These are phyloP conservation scores for Macrotus californicus DNA, from an alignment of 2,113 vertebrate species.

Conservation along the genomic window DNA sequence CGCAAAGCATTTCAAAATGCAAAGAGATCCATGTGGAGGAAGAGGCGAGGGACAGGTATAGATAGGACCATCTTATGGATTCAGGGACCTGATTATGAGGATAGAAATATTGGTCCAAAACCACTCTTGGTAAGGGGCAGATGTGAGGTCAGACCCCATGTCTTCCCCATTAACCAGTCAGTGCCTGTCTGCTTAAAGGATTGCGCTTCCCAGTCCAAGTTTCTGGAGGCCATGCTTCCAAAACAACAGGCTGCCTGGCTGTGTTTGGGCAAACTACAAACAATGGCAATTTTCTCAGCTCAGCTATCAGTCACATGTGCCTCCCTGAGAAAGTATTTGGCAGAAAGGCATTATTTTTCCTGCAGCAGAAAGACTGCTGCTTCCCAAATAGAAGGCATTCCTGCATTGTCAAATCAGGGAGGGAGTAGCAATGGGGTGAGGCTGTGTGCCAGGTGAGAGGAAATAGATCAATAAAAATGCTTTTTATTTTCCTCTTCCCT, in stretches of 20 bases:
- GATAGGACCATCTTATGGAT: not conserved
- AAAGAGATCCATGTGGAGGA: not conserved
- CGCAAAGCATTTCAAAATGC: not conserved
- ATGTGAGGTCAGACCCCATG: not conserved
- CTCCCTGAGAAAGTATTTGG: not conserved
- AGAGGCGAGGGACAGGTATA: not conserved
- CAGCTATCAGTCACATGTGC: not conserved
- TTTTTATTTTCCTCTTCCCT: constrained; percentile 34
- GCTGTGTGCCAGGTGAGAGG: not conserved
- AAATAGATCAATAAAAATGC: constrained; percentile 40
- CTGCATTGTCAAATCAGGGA: not conserved
- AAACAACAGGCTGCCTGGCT: not conserved
- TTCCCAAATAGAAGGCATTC: not conserved
- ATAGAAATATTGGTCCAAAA: not conserved
- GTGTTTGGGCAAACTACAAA: not conserved
- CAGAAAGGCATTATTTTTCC: not conserved
- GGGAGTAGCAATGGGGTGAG: not conserved
- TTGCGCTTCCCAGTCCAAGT: not conserved
- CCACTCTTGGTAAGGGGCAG: not conserved
- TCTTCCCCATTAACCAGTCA: not conserved
- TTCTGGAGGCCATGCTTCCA: not conserved
- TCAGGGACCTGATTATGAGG: not conserved
- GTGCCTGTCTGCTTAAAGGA: not conserved
- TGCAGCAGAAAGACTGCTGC: not conserved
- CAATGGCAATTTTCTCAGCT: not conserved